These are phyloP conservation scores for Lycia hirtaria DNA, from an alignment of 2,888 invertebrate genomes.

Conservation along the genomic window DNA sequence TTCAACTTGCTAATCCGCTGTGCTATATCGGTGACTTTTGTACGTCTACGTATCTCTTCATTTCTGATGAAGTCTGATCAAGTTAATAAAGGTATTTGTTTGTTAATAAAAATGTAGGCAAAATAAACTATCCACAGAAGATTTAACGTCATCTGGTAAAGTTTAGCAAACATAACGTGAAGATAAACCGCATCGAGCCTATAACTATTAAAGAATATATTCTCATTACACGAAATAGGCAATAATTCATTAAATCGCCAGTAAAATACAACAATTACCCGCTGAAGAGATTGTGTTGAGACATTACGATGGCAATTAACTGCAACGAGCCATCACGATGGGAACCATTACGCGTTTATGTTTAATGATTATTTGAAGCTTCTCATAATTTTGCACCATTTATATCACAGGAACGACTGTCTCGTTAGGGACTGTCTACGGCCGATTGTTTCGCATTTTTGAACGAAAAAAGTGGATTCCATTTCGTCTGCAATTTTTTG, in stretches of 20 bases:
- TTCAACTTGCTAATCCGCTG: too few species aligned
- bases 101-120: too few species aligned
- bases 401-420: conserved; percentile 65
- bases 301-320: conserved; percentile 77
- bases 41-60: too few species aligned
- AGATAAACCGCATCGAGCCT: conserved; percentile 52
- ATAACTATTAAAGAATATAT: conserved; percentile 71
- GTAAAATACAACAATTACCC: conserved; percentile 74
- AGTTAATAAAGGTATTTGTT: too few species aligned
- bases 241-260: conserved; percentile 77
- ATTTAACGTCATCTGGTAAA: too few species aligned
- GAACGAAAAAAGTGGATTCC: neutral
- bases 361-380: conserved; percentile 82
- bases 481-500: neutral
- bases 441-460: conserved; percentile 65
- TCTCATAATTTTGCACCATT: conserved; percentile 76
- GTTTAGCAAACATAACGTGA: conserved; percentile 48
- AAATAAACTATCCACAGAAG: too few species aligned
- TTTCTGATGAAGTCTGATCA: too few species aligned
- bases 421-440: conserved; percentile 64
- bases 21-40: too few species aligned
- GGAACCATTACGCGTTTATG: conserved; percentile 81
- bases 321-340: conserved; percentile 76
- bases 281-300: conserved; percentile 76
- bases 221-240: conserved; percentile 73